Conservation (phyloP, 2,797 vertebrate species). For the Periophthalmus magnuspinnatus region DNA sequence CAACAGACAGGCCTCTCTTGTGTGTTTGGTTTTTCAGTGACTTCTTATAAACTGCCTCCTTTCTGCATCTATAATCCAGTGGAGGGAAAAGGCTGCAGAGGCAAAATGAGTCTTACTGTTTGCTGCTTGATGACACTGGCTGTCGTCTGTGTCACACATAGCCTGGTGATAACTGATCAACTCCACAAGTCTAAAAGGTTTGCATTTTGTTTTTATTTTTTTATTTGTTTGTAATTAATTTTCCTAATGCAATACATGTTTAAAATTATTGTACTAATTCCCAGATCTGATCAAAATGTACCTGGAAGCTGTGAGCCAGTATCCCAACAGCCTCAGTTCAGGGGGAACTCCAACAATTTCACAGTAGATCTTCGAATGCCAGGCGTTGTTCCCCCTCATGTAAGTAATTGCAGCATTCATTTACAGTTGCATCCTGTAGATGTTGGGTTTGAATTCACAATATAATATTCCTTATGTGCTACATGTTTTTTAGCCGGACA, state of each 20-base stretch:
- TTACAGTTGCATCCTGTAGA: not conserved
- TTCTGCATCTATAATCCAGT: slow-evolving; percentile 15
- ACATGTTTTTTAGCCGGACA: slow-evolving; percentile 84
- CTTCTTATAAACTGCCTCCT: slow-evolving; percentile 1
- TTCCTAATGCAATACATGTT: not conserved
- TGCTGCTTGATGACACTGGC: slow-evolving; percentile 73
- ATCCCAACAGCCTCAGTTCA: slow-evolving; percentile 67
- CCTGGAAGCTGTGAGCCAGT: slow-evolving; percentile 82
- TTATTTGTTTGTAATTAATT: not conserved
- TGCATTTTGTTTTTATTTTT: slow-evolving; percentile 48
- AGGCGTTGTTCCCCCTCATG: slow-evolving; percentile 83
- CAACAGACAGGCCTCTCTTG: not conserved
- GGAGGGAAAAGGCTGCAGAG: slow-evolving; percentile 18
- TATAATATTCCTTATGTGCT: not conserved
- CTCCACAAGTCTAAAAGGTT: slow-evolving; percentile 84
- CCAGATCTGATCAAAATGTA: slow-evolving; percentile 82
- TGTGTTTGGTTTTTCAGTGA: not conserved
- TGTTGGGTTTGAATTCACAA: not conserved
- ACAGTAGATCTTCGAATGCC: slow-evolving; percentile 90
- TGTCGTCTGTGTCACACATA: slow-evolving; percentile 76
- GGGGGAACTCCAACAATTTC: slow-evolving; percentile 84
- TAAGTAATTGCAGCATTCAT: slow-evolving; percentile 60
- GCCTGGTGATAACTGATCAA: slow-evolving; percentile 70
- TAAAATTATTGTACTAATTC: slow-evolving; percentile 3
- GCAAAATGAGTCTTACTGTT: slow-evolving; percentile 77